phyloP scores from a whole-genome alignment of 2,797 vertebrate species.

The Sylvia borin region DNA sequence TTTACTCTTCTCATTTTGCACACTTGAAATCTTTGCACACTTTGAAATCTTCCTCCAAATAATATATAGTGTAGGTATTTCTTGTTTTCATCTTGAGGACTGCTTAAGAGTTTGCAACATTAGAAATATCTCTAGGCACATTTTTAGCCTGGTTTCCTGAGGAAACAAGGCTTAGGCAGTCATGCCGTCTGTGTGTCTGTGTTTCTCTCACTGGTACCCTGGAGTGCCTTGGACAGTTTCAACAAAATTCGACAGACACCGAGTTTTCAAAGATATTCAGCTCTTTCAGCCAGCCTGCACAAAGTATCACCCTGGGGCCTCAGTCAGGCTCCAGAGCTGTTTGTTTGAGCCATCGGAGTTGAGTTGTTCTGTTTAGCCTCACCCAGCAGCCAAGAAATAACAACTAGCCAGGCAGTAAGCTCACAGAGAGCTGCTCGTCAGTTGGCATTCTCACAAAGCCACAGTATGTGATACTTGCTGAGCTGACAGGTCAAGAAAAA shows the following conservation, averaged over 20 bases:
- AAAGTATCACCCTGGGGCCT: not conserved
- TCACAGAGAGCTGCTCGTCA: not conserved
- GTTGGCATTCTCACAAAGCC: not conserved
- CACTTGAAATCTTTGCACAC: too few relatives aligned
- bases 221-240: not conserved
- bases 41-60: not conserved
- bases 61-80: not conserved
- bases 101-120: not conserved
- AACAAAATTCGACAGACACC: not conserved
- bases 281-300: not conserved
- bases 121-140: conserved; percentile 3
- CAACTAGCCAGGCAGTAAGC: not conserved
- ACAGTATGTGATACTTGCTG: not conserved
- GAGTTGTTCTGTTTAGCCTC: conserved; percentile 28
- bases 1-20: not conserved
- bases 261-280: not conserved
- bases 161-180: conserved; percentile 32
- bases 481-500: not conserved
- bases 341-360: conserved; percentile 1
- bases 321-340: not conserved
- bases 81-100: not conserved
- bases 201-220: not conserved
- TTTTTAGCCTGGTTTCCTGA: conserved; percentile 35
- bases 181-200: not conserved
- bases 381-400: not conserved